phyloP scores from a whole-genome alignment of 2,888 invertebrate species.

The Rhopalosiphum nymphaeae region DNA sequence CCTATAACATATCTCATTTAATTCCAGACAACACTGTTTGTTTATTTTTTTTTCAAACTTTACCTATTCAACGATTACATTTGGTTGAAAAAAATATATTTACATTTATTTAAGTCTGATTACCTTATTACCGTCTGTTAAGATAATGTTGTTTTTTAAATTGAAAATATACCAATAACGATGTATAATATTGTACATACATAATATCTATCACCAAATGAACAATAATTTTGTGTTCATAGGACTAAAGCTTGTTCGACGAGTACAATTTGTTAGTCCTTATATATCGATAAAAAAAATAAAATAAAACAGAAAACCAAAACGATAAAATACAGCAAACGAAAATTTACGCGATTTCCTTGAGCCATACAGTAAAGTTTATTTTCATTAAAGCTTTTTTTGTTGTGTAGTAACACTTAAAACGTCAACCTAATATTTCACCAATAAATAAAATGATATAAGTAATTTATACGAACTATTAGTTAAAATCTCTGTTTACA shows the following conservation, averaged over 20 bases:
- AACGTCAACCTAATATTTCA: constrained; percentile 49
- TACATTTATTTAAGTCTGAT: not conserved
- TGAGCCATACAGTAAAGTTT: constrained; percentile 1
- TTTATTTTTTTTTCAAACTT: not conserved
- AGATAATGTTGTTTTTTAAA: not conserved
- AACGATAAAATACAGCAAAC: constrained; percentile 38
- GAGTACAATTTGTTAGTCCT: constrained; percentile 28
- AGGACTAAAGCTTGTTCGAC: not conserved
- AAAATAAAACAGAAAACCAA: not conserved
- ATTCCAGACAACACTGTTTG: not conserved
- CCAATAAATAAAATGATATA: constrained; percentile 36
- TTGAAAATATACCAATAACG: not conserved
- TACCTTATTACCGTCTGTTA: too few relatives aligned
- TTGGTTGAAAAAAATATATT: not conserved
- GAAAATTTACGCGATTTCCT: constrained; percentile 27
- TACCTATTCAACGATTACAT: not conserved
- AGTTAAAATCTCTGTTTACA: constrained; percentile 9
- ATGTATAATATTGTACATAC: not conserved
- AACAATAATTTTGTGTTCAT: not conserved
- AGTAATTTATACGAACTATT: constrained; percentile 24
- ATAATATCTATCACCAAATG: not conserved
- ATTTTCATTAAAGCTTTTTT: constrained; percentile 46
- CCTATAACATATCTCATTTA: not conserved
- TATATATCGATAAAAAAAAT: not conserved
- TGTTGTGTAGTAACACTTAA: constrained; percentile 33